Evolutionary conservation across 1,140 invertebrate species (phyloP).

Genomic region (Phymorhynchus buccinoides): DNA sequence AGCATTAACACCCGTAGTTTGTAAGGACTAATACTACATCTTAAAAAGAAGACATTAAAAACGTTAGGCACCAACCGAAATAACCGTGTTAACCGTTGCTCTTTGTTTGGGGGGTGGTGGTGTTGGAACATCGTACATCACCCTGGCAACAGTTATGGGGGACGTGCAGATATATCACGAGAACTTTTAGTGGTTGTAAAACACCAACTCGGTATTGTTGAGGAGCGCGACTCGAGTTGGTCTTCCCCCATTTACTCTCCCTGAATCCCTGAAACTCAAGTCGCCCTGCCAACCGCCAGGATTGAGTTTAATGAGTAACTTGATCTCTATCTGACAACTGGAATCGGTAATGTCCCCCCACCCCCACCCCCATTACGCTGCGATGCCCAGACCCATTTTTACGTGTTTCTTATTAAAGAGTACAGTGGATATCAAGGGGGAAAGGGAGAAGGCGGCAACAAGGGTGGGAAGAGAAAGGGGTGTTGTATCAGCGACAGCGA

Average conservation of each 20-base stretch:
- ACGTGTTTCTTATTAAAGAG: too few species aligned
- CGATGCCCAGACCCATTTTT: too few species aligned
- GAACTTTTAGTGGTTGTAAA: background rate
- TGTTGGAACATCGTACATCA: background rate
- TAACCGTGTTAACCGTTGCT: background rate
- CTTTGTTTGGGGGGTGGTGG: too few species aligned
- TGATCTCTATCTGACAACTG: background rate
- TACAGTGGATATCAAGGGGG: too few species aligned
- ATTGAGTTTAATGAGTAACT: background rate
- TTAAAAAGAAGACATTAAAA: too few species aligned
- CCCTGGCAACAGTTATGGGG: background rate
- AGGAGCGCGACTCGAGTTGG: background rate
- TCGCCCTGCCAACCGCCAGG: background rate
- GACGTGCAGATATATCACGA: background rate
- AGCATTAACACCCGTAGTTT: too few species aligned
- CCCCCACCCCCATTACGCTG: background rate
- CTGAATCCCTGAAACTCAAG: background rate
- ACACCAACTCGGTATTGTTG: background rate
- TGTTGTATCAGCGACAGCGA: too few species aligned
- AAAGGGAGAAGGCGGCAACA: too few species aligned
- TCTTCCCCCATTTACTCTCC: background rate
- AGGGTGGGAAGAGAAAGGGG: too few species aligned
- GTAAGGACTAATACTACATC: too few species aligned
- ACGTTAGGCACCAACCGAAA: too few species aligned
- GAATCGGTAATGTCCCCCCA: background rate